These are phyloP conservation scores for Amiota minor DNA, from an alignment of 2,888 invertebrate species.

Conservation along the genomic window DNA sequence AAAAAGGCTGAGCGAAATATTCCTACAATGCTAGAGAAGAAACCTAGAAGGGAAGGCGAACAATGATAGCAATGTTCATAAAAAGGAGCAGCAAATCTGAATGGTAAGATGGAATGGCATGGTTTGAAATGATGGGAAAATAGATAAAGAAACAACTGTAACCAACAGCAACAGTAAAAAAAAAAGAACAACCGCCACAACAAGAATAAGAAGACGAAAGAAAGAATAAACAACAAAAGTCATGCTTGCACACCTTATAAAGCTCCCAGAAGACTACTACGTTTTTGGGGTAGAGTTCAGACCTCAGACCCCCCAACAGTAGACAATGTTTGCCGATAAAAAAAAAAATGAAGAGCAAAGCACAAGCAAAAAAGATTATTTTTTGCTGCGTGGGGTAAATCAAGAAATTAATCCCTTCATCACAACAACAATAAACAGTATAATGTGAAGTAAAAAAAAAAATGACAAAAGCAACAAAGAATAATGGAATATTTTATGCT, in stretches of 20 bases:
- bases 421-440: constrained; percentile 42
- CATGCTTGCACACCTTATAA: not conserved
- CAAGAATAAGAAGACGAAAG: constrained; percentile 10
- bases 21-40: too few species aligned
- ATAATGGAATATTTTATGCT: constrained; percentile 64
- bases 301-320: too few species aligned
- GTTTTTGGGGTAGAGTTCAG: not conserved
- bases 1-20: constrained; percentile 4
- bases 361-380: too few species aligned
- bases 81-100: constrained; percentile 15
- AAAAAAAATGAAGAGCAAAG: not conserved
- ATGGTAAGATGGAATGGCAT: not conserved
- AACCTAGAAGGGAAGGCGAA: not conserved
- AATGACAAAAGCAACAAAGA: constrained; percentile 28
- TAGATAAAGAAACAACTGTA: not conserved
- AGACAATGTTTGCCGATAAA: constrained; percentile 26
- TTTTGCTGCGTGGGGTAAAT: constrained; percentile 56
- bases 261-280: not conserved
- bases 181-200: constrained; percentile 37
- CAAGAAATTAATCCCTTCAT: constrained; percentile 70
- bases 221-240: constrained; percentile 13
- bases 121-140: not conserved
- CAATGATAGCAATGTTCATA: constrained; percentile 20
- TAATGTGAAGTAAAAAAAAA: constrained; percentile 11
- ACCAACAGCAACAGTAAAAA: constrained; percentile 8